Base-by-base conservation (phyloP, 2,888 invertebrate genomes). In the Drosophila tripunctata region DNA sequence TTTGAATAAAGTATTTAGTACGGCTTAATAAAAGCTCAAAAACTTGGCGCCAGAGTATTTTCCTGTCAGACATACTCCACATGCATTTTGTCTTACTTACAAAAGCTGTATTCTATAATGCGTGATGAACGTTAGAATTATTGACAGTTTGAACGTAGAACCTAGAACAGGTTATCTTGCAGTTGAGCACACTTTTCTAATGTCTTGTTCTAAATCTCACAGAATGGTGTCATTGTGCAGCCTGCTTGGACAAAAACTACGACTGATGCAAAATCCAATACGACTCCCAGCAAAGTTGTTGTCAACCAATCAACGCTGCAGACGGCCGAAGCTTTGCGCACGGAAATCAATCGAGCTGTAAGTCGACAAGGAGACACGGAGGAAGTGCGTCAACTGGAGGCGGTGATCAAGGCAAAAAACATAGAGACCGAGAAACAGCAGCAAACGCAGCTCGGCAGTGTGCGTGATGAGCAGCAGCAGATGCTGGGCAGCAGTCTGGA, bases 241-340 rank as follows among this genome's bases (percentile, higher is more conserved):
- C 90, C 91, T 0, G 27, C n/a, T 0, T 91, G 91, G 90, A 88
- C 89, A 1, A 74, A 79, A 10, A 17, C n/a, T 14, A n/a, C n/a
- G n/a, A n/a, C n/a, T n/a, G n/a, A n/a, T n/a, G 10, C 6, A 14
- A 52, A 3, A 17, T 38, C 15, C 4, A 24, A 21, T 1, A 52
- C 43, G n/a, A 52, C 47, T 3, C 21, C 68, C 3, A 41, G 58
- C 10, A 82, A 87, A 54, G 90, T 91, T 2, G 52, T 79, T 0
- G 78, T 90, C 2, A 88, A 79, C 8, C 27, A 72, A 1, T 30
- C 76, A 19, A 68, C 75, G 3, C 54, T 88, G 0, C 41, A 61
- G 12, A 88, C 58, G 8, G 45, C 67, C 0, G 22, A 67, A 4
- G 63, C 63, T 2, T 3, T 78, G 19, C 87, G 80, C 6, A n/a